phyloP scores from a whole-genome alignment of 2,888 invertebrate species.

The Lepidocyrtinus sp. region DNA sequence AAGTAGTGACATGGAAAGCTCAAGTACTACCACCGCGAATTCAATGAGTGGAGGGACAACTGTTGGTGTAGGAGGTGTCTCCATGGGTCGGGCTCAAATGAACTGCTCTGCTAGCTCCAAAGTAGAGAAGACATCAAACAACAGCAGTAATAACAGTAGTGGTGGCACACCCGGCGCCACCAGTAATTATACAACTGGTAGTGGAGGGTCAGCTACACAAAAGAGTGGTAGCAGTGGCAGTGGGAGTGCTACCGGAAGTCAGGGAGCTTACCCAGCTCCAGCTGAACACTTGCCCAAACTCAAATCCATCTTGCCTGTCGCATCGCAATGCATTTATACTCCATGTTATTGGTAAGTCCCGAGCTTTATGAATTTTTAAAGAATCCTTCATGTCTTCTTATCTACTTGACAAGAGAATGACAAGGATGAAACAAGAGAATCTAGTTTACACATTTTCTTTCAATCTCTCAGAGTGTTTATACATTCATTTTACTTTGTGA shows the following conservation, averaged over 20 bases:
- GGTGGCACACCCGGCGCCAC: constrained; percentile 42
- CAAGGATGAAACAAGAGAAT: too few relatives aligned
- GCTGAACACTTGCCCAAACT: constrained; percentile 66
- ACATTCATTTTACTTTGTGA: too few relatives aligned
- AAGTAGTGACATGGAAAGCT: constrained; percentile 46
- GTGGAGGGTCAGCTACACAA: constrained; percentile 34
- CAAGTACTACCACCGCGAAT: constrained; percentile 48
- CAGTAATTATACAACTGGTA: constrained; percentile 57
- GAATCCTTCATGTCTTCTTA: background rate
- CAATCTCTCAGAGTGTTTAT: too few relatives aligned
- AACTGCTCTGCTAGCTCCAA: constrained; percentile 22
- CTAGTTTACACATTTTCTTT: too few relatives aligned
- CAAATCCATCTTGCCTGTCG: constrained; percentile 68
- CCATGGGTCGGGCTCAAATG: constrained; percentile 54
- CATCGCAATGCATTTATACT: constrained; percentile 69
- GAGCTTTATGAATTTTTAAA: background rate
- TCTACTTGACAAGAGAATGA: too few relatives aligned
- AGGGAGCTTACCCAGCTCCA: constrained; percentile 55
- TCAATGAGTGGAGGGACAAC: constrained; percentile 48
- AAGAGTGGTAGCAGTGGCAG: constrained; percentile 44
- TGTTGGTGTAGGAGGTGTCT: constrained; percentile 43
- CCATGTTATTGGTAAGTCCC: constrained; percentile 70
- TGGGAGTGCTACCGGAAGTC: constrained; percentile 64
- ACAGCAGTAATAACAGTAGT: constrained; percentile 42
- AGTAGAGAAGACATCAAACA: constrained; percentile 33